phyloP scores from a whole-genome alignment of 2,113 vertebrate species.

The Taxidea taxus region DNA sequence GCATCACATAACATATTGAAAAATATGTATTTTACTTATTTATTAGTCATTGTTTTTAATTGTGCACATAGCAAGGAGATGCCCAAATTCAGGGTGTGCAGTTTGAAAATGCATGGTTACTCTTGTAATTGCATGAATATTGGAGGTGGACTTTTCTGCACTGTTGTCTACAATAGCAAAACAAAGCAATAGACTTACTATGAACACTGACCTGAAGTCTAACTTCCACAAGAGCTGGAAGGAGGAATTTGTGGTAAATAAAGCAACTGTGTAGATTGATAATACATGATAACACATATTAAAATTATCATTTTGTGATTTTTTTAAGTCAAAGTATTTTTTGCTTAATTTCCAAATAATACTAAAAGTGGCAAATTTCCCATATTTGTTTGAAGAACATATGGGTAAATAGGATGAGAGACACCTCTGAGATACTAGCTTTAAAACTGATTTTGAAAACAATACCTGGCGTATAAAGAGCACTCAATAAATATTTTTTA shows the following conservation, averaged over 20 bases:
- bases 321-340: not conserved
- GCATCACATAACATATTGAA: not conserved
- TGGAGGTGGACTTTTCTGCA: not conserved
- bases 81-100: not conserved
- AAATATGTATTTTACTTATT: not conserved
- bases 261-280: not conserved
- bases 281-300: not conserved
- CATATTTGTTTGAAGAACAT: not conserved
- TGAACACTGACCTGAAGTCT: not conserved
- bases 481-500: not conserved
- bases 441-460: not conserved
- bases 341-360: slow-evolving; percentile 7
- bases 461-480: not conserved
- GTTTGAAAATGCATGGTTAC: not conserved
- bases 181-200: not conserved
- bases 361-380: not conserved
- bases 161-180: not conserved
- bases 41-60: not conserved
- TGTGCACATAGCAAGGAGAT: not conserved
- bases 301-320: not conserved
- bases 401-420: not conserved
- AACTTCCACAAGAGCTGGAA: not conserved
- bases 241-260: not conserved
- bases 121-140: not conserved
- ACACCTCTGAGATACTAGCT: not conserved